Base-by-base conservation (phyloP, 2,888 invertebrate species). In the Lamellibrachia columna region DNA sequence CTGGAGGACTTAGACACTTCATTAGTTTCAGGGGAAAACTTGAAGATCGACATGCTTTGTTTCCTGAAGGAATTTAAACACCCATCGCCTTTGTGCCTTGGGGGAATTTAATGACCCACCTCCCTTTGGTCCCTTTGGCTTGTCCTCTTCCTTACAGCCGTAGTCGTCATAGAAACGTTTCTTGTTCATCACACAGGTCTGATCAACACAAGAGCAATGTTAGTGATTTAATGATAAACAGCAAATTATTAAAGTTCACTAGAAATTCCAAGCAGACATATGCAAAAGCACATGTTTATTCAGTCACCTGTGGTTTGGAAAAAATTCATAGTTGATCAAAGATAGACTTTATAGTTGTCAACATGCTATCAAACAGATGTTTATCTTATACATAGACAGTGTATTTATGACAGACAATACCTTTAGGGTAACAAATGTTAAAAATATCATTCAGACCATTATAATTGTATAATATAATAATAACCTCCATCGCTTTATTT, bases 161-260 rank as follows among this genome's bases (percentile, higher is more conserved):
- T 94, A 96, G 93, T 96, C 96, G 28, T 94, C 93, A 58, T 94
- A 93, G 94, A 96, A 96, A 92, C 96, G 94, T 96, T 95, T 98
- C 98, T 94, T 98, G 94, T 95, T 96, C 92, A 95, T 95, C 3
- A 96, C 95, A 94, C 95, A 94, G 75, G 93, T 95, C 96, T 96
- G 94, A 52, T 94, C 94, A 91, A 92, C n/a, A 92, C 3, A 28
- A 75, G 22, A 15, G n/a, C 22, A 6, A 75, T n/a, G n/a, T 75
- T 11, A 75, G 75, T 75, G 6, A 75, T 22, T 75, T 75, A 3
- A 15, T 22, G 75, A 75, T 75, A 75, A 11, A 75, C 3, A 15
- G n/a, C 75, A 75, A 22, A 75, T 22, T 75, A 75, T 2, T 75
- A 22, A 15, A 22, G 22, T 22, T 75, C 22, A 40, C 55, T 55